Percentiles rank a stretch among this genome's conserved stretches.
Conservation (phyloP, 1,140 invertebrate species). For the Plectrocnemia conspersa region DNA sequence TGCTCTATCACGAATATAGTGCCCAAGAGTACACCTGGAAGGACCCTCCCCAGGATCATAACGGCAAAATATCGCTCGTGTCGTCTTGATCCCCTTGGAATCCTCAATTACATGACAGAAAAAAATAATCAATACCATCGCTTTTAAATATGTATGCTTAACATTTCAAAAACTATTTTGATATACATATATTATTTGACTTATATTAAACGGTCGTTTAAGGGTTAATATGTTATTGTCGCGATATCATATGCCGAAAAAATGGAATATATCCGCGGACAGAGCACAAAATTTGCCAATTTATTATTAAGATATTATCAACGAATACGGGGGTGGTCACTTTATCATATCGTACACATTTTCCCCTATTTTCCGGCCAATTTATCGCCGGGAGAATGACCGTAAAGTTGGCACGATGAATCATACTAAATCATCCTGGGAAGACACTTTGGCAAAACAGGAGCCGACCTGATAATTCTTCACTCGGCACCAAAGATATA, state of each 20-base stretch:
- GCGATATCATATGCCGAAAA: background rate
- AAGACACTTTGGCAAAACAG: conserved; percentile 4
- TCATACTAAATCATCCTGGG: conserved; percentile 24
- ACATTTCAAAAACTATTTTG: too few relatives aligned
- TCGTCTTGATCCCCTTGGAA: too few relatives aligned
- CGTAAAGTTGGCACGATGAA: conserved; percentile 26
- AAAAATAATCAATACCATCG: too few relatives aligned
- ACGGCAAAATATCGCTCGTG: too few relatives aligned
- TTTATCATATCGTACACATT: conserved; percentile 26
- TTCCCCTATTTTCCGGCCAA: conserved; percentile 15
- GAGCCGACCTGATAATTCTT: conserved; percentile 9
- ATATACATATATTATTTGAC: too few relatives aligned
- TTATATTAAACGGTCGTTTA: too few relatives aligned
- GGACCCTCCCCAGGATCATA: too few relatives aligned
- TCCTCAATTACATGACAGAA: too few relatives aligned
- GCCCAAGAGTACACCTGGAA: too few relatives aligned
- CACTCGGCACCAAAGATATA: background rate
- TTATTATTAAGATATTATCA: conserved; percentile 26
- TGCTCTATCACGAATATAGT: too few relatives aligned
- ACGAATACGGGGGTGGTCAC: conserved; percentile 3
- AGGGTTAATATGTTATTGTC: too few relatives aligned
- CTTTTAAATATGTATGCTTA: too few relatives aligned
- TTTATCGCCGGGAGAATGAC: conserved; percentile 26
- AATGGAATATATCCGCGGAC: conserved; percentile 10
- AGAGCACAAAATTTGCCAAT: conserved; percentile 20